Conservation (phyloP, 2,113 vertebrate species). For the Chrysemys picta region DNA sequence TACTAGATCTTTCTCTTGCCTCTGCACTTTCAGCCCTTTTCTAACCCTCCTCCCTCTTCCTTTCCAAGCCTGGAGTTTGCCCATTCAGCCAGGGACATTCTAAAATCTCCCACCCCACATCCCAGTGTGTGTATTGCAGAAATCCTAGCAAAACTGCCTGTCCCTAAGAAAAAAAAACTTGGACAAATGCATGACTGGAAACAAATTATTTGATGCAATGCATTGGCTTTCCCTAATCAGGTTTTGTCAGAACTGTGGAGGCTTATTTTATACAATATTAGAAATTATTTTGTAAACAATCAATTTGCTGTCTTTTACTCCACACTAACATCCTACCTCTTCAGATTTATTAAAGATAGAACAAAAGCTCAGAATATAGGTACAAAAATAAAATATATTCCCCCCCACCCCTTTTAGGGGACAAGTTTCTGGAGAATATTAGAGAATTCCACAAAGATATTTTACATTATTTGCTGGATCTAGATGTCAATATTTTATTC, state of each 20-base stretch:
- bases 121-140: neutral
- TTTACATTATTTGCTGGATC: neutral
- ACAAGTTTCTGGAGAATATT: neutral
- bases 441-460: neutral
- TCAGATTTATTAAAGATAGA: neutral
- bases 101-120: neutral
- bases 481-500: neutral
- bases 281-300: neutral
- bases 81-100: neutral
- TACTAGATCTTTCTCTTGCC: conserved; percentile 49
- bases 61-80: neutral
- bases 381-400: neutral
- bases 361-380: neutral
- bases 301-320: neutral
- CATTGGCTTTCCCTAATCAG: neutral
- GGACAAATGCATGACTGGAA: neutral
- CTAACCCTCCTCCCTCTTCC: conserved; percentile 19
- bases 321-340: neutral
- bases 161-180: neutral
- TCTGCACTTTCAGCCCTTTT: neutral
- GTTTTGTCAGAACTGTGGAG: neutral
- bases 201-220: neutral
- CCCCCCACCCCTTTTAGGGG: neutral
- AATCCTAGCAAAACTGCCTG: neutral
- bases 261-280: neutral